Conservation (phyloP, 2,113 vertebrate genomes). For the Sphaerodactylus townsendi region DNA sequence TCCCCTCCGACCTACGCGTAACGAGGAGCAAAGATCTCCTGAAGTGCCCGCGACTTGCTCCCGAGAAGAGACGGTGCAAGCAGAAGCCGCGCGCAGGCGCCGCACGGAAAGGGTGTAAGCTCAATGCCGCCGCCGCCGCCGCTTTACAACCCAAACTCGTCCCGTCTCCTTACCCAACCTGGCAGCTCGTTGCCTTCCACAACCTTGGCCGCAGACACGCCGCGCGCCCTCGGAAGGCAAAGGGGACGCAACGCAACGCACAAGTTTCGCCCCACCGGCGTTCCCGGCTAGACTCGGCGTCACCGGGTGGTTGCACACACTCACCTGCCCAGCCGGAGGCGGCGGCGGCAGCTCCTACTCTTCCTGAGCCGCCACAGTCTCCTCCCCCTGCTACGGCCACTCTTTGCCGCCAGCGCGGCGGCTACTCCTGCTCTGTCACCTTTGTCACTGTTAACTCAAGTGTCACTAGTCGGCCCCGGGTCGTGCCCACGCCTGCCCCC, state of each 20-base stretch:
- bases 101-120: too few relatives aligned
- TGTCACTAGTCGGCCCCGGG: not conserved
- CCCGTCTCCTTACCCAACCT: not conserved
- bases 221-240: not conserved
- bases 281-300: too few relatives aligned
- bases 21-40: not conserved
- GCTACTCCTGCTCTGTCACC: conserved; percentile 14
- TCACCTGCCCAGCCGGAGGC: conserved; percentile 49
- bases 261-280: not conserved
- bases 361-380: conserved; percentile 27
- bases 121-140: not conserved
- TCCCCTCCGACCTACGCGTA: not conserved
- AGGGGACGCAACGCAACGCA: not conserved
- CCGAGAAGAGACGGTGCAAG: not conserved
- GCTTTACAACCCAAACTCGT: not conserved
- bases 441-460: not conserved
- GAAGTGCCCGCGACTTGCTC: not conserved
- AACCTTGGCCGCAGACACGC: not conserved
- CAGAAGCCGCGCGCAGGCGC: not conserved
- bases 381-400: not conserved
- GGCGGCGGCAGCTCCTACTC: not conserved
- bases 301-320: not conserved
- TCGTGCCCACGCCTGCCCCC: not conserved
- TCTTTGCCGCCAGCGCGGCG: not conserved
- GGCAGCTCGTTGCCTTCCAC: not conserved